Evolutionary conservation across 2,113 vertebrate genomes (phyloP), one percentile per base, ranked within the genome.

Genomic region (Leiothrix lutea): DNA sequence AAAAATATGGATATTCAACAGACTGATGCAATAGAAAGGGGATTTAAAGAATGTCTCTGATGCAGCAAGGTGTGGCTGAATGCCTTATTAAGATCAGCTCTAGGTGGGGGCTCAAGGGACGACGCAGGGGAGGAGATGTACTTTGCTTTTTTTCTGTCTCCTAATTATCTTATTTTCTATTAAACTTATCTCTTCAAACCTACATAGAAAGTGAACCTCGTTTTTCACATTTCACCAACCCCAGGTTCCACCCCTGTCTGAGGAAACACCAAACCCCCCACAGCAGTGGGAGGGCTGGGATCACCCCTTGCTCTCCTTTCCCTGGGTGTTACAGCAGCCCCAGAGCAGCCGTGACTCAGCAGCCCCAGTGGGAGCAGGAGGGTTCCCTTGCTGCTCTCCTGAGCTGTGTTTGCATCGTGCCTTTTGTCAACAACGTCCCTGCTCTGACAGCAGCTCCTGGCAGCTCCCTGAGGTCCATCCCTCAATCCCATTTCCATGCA

Each of bases 351-450:
- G 8, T 86, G 94, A 92, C 72, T 91, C 92, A 19, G 42, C 75
- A 14, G 25, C 65, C 56, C 79, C 72, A 26, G 13, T 3, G 3
- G 58, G 66, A 72, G 77, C 67, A 9, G 74, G 24, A 93, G 87
- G 69, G 70, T 56, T 94, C 92, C 71, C 94, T 71, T 4, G 1
- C 74, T 54, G 65, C 82, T 79, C 72, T 62, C 38, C 75, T 67
- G 17, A 22, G 44, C 57, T 12, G 17, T 10, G 38, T 23, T 60
- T 86, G 80, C 60, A 13, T 31, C 56, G 0, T 0, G 23, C 14
- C 72, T 83, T 18, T 0, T 65, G 29, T 44, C 72, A 80, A 26
- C 62, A 58, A 8, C 0, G 2, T 6, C 35, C 24, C 60, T 56
- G 60, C 71, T n/a, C 16, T 0, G 0, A 29, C 19, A 74, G 60